Conservation (phyloP, 2,888 invertebrate species). For the Leptinotarsa haldemani region DNA sequence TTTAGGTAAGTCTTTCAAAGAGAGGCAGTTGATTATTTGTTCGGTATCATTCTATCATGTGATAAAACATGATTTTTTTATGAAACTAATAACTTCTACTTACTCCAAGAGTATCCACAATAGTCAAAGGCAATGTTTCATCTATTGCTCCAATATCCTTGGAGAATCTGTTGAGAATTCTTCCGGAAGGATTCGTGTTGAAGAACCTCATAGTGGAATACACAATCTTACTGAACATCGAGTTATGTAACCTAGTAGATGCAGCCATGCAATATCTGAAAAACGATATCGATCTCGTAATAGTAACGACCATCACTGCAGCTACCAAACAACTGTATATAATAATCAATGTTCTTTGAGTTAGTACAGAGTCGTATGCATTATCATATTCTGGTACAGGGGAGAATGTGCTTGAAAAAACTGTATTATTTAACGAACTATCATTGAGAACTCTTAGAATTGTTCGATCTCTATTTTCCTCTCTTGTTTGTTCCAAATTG, state of each 20-base stretch:
- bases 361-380: constrained; percentile 20
- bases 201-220: constrained; percentile 75
- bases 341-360: constrained; percentile 59
- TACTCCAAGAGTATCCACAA: constrained; percentile 65
- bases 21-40: too few species aligned
- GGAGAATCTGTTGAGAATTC: constrained; percentile 76
- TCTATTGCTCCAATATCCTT: constrained; percentile 74
- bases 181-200: constrained; percentile 72
- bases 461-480: constrained; percentile 67
- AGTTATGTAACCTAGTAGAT: constrained; percentile 69
- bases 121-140: constrained; percentile 65
- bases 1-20: too few species aligned
- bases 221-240: constrained; percentile 68
- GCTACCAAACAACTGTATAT: constrained; percentile 54
- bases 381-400: neutral
- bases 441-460: neutral
- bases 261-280: constrained; percentile 68
- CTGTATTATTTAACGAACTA: neutral
- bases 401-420: neutral
- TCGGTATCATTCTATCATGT: too few species aligned
- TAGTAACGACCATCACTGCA: constrained; percentile 62
- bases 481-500: constrained; percentile 64
- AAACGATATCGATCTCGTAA: constrained; percentile 65
- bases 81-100: neutral
- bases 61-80: too few species aligned